Evolutionary conservation across 2,888 invertebrate genomes (phyloP).

Genomic region (Harmothoe impar): DNA sequence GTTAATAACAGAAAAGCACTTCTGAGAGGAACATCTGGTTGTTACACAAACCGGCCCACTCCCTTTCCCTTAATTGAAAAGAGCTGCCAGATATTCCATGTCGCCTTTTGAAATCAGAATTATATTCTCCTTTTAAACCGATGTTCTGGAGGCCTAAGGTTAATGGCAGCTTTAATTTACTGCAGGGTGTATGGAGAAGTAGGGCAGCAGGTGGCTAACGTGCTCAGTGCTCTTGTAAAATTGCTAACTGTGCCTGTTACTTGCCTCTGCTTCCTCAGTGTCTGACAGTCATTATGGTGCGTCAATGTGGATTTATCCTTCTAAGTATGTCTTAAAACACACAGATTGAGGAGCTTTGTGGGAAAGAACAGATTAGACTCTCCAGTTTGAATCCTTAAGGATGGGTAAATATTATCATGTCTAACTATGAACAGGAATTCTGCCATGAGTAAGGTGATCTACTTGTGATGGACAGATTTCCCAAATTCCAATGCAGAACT

Average conservation of each 20-base stretch:
- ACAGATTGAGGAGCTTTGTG: neutral
- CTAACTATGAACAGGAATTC: neutral
- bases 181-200: too few relatives aligned
- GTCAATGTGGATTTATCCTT: neutral
- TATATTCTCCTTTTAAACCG: too few relatives aligned
- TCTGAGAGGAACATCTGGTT: too few relatives aligned
- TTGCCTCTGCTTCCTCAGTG: neutral
- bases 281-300: neutral
- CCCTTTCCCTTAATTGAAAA: too few relatives aligned
- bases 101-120: too few relatives aligned
- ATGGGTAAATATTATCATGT: neutral
- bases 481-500: too few relatives aligned
- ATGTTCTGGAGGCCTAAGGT: too few relatives aligned
- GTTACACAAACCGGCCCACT: neutral
- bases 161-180: neutral
- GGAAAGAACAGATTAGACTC: slow-evolving; percentile 3
- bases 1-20: too few relatives aligned
- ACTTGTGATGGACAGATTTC: too few relatives aligned
- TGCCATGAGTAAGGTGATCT: too few relatives aligned
- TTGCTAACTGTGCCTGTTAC: neutral
- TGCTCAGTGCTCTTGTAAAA: neutral
- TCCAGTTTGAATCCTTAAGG: neutral
- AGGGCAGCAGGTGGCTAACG: neutral
- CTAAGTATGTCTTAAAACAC: neutral
- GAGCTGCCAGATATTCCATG: too few relatives aligned